phyloP scores from a whole-genome alignment of 2,797 vertebrate species.

The Scolopax rusticola region DNA sequence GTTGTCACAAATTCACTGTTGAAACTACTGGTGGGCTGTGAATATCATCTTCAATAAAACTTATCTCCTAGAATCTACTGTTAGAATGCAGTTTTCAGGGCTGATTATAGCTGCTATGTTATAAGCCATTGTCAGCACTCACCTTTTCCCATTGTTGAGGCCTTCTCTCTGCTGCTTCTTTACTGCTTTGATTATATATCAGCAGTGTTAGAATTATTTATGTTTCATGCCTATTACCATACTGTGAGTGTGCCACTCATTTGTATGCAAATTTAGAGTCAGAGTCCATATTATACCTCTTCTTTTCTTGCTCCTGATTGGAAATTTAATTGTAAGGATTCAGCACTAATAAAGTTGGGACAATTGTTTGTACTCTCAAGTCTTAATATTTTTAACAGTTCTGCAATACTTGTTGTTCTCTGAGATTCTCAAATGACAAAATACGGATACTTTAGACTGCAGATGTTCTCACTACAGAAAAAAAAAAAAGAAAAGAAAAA shows the following conservation, averaged over 20 bases:
- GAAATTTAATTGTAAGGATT: background rate
- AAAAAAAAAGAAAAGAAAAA: background rate
- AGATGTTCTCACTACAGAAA: background rate
- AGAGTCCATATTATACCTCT: background rate
- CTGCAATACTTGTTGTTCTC: background rate
- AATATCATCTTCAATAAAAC: background rate
- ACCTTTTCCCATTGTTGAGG: background rate
- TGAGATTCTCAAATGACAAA: background rate
- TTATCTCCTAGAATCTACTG: background rate
- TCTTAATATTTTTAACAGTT: background rate
- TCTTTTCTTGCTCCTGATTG: background rate
- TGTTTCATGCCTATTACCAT: background rate
- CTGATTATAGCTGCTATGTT: background rate
- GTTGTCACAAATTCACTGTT: background rate
- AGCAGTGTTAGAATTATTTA: background rate
- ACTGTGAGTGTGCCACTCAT: background rate
- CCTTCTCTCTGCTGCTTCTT: background rate
- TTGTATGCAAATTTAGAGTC: background rate
- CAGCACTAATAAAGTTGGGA: background rate
- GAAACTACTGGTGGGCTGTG: background rate
- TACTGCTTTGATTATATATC: background rate
- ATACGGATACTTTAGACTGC: background rate
- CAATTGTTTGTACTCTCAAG: background rate
- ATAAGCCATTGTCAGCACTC: background rate
- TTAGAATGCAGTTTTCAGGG: background rate